A percentile compares a stretch with the other conserved stretches of the same genome.
These are phyloP conservation scores for Circaetus gallicus DNA, from an alignment of 2,113 vertebrate genomes.

Conservation along the genomic window DNA sequence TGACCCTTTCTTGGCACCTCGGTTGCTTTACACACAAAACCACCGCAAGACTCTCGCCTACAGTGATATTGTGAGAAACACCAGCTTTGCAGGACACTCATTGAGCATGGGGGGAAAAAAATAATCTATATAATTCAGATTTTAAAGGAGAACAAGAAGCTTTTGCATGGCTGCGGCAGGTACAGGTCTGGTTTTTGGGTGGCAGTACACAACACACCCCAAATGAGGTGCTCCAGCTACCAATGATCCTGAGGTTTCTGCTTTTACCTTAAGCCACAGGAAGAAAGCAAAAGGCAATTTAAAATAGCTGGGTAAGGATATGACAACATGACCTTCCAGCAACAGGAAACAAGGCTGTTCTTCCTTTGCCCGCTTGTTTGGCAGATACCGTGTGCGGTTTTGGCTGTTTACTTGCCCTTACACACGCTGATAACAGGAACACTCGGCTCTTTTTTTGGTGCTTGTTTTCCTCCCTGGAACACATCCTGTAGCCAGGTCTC, in stretches of 20 bases:
- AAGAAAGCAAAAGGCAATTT: neutral
- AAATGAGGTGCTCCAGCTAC: neutral
- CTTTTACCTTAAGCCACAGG: neutral
- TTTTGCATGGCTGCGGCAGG: neutral
- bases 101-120: neutral
- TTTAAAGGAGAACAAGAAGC: neutral
- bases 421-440: neutral
- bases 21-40: accelerated
- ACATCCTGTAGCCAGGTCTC: accelerated
- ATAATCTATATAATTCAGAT: neutral
- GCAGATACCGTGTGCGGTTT: accelerated
- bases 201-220: neutral
- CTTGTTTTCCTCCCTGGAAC: neutral
- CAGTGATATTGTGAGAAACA: accelerated
- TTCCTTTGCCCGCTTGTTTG: neutral
- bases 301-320: neutral
- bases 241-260: neutral
- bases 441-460: neutral
- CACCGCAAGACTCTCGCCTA: accelerated
- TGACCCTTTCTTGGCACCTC: accelerated
- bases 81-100: neutral
- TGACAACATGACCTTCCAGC: neutral
- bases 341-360: neutral
- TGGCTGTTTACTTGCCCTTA: neutral
- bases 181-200: neutral